Base-by-base conservation (phyloP, 2,888 invertebrate species). In the Allolobophora icterica region DNA sequence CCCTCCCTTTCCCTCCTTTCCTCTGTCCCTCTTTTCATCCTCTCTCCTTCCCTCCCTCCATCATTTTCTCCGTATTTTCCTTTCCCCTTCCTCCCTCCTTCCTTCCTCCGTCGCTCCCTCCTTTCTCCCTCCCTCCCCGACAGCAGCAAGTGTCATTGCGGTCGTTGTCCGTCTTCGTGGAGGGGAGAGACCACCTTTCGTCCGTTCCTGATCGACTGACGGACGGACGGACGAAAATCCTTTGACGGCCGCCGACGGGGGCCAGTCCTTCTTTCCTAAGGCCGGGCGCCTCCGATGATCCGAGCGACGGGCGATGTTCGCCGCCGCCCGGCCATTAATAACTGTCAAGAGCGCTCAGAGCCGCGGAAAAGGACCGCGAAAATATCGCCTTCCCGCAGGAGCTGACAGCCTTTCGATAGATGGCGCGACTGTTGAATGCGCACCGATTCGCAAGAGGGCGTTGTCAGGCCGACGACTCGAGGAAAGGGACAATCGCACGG, bases 341-440 rank as follows among this genome's bases (percentile, higher is more conserved):
- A n/a, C 71, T 71, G 71, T 71, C 71, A 71, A 71, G 30, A n/a
- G 71, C n/a, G 71, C n/a, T 5, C 71, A 71, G 71, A 30, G 71
- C 71, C 71, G 71, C 71, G 71, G 71, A 71, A 71, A 71, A 71
- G 71, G n/a, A 71, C 71, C 30, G 71, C n/a, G 71, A 71, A 71
- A 71, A 71, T 17, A 71, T 71, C 71, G 30, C 71, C 45, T n/a
- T n/a, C n/a, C 71, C n/a, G 30, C 11, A 52, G 52, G 52, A 21
- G 21, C 52, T 52, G 52, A 52, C 52, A 52, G 52, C 30, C 71
- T n/a, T 71, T 71, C 71, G 71, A 71, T 71, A 71, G 71, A 71
- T 71, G 71, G 71, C n/a, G 71, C 71, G 71, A n/a, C 71, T 71
- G 71, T 71, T 71, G 71, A 71, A 71, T 71, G 71, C n/a, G 71